These are phyloP conservation scores for Germaria angustata DNA, from an alignment of 2,888 invertebrate species.

Conservation along the genomic window DNA sequence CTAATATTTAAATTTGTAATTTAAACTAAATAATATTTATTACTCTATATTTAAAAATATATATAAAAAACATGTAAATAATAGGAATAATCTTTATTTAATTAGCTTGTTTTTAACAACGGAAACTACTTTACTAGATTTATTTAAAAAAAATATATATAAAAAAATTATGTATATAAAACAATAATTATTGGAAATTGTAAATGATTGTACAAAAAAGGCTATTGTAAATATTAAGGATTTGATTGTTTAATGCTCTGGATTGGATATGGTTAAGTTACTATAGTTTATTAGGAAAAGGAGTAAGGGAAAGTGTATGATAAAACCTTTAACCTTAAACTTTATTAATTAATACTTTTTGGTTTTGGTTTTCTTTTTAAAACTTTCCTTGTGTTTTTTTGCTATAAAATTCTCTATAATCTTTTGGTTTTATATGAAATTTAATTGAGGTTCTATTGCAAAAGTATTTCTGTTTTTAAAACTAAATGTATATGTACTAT, in stretches of 20 bases:
- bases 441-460: slow-evolving; percentile 49
- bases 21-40: slow-evolving; percentile 66
- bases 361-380: slow-evolving; percentile 23
- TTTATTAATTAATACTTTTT: slow-evolving; percentile 17
- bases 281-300: slow-evolving; percentile 32
- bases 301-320: slow-evolving; percentile 15
- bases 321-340: slow-evolving; percentile 9
- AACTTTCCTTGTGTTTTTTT: neutral
- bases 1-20: slow-evolving; percentile 61
- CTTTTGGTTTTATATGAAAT: slow-evolving; percentile 21
- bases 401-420: slow-evolving; percentile 10
- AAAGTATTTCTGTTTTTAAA: slow-evolving; percentile 7
- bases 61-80: slow-evolving; percentile 64
- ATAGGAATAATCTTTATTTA: slow-evolving; percentile 56
- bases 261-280: slow-evolving; percentile 63
- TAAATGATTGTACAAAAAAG: slow-evolving; percentile 70
- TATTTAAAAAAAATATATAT: slow-evolving; percentile 58
- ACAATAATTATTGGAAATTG: slow-evolving; percentile 58
- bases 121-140: slow-evolving; percentile 68
- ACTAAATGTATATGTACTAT: neutral
- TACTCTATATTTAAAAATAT: slow-evolving; percentile 61
- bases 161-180: slow-evolving; percentile 62
- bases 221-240: slow-evolving; percentile 74
- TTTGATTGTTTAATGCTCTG: slow-evolving; percentile 78
- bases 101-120: slow-evolving; percentile 65